Base-by-base conservation (phyloP, 2,797 vertebrate species). In the Hipposideros larvatus region DNA sequence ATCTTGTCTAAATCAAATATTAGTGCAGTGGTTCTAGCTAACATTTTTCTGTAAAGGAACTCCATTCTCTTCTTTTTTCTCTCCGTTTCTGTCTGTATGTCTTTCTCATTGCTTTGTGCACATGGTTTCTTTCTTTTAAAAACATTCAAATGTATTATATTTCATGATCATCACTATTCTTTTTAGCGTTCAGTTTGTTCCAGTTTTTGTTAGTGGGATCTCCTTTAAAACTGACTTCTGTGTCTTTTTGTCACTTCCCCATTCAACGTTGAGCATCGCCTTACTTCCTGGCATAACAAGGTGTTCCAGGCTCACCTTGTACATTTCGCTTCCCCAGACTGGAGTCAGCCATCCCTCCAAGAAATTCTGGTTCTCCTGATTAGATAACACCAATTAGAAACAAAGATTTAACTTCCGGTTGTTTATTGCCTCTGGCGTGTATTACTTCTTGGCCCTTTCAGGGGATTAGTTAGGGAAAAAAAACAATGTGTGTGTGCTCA, bases 231-330 rank as follows among this genome's bases (percentile, higher is more conserved):
- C 21, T 83, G 83, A 7, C 24, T 6, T 78, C 41, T n/a, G 15
- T 53, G 55, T 78, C 11, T 34, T 92, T 73, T 46, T 65, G 14
- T 71, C 7, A 10, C 55, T 55, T 77, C 57, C 43, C 73, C 41
- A 43, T 51, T 91, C 57, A n/a, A 43, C 37, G 79, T 70, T 59
- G 6, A 57, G 21, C 34, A 16, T 65, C 51, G 82, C 31, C 34
- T 88, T 21, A 22, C 80, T 94, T 97, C 77, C 75, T 86, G 74
- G 87, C 41, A 93, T 8, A 68, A 34, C 65, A 53, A 53, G 22
- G n/a, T 92, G 53, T 78, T 87, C 55, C 3, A n/a, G 1, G 59
- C 31, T 94, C n/a, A 43, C 26, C 14, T 46, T 89, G 46, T 85
- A 66, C 28, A 3, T 89, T 92, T 95, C 90, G 41, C 21, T 86